Evolutionary conservation across 35 echinoderm and acorn worm species (phyloP), one percentile per base, ranked within the genome.

Genomic region (Apostichopus parvimensis): DNA sequence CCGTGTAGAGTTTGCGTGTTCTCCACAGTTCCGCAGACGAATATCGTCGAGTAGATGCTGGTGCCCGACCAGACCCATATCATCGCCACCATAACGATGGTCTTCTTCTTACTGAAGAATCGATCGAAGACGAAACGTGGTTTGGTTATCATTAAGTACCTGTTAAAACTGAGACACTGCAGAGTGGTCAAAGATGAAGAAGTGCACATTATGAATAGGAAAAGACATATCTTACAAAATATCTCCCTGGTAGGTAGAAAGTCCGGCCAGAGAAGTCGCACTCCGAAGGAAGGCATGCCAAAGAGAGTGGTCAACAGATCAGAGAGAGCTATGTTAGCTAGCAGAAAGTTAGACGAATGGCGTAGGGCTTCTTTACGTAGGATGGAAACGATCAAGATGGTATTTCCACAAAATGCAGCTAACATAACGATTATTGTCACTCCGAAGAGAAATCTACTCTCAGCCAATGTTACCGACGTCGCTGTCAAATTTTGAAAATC

Each of bases 91-190:
- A 64, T 22, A 24, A 71, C 8, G 54, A 59, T 15, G 23, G 85
- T 87, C 57, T 87, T 87, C 18, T 58, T 87, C 59, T 87, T 87
- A 58, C 85, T 71, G 54, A 87, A 87, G 85, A 87, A 87, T 12
- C 78, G 22, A 14, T 68, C 64, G 58, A 58, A 87, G 85, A 87
- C 85, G 57, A 65, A 87, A 13, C 85, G 11, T 11, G 85, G 85
- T 26, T 68, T 87, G 54, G 85, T 87, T 59, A 87, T 87, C 57
- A 65, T 17, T 4, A 87, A 58, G 57, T 87, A 87, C 2, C 85
- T 54, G 57, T 87, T 87, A 52, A 87, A 10, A 52, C 85, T 87
- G 58, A 87, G 57, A 71, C 85, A 87, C 57, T 87, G 85, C 10
- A 87, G 20, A 28, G 85, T 87, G 8, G 64, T 87, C 56, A 87